Base-by-base conservation (phyloP, 23 tunicate genomes). In the Aplidium turbinatum region DNA sequence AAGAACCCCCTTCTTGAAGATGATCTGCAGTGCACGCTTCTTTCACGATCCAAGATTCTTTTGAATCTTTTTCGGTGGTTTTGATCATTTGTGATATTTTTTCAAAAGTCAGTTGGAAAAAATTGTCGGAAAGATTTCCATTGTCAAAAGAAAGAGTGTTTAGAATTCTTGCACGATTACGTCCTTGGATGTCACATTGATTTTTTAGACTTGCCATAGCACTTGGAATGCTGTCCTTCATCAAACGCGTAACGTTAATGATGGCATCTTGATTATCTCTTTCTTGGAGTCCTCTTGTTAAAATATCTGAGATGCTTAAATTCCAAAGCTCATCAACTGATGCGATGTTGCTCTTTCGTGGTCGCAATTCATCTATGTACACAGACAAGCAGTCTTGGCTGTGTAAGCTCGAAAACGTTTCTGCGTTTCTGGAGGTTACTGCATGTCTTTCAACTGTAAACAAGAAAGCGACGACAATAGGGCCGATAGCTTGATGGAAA, bases 1-100 rank as follows among this genome's bases (percentile, higher is more conserved):
- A 86, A 3, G 93, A 69, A 22, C 93, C 93, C 34, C 85, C 93
- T 58, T 86, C 93, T 35, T 86, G 93, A 31, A 86, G 56, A 4
- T 51, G 62, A 16, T 72, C 55, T 30, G 70, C 56, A 28, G 77
- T 70, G 68, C 93, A 86, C 3, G 93, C 93, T 78, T 71, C 84
- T 0, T 70, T 33, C 22, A 78, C 61, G 31, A 71, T 56, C 93
- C 93, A 86, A n/a, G 29, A 5, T 18, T 67, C 66, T 53, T 3
- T 39, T 1, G 9, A 19, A 19, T 29, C 5, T n/a, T 32, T 74
- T 73, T 76, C 76, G 21, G 51, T 42, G 28, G 77, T 70, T 72
- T 39, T 40, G 13, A 55, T 31, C 7, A 83, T 33, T 1, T 1
- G 21, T 35, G 34, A 19, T 25, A 83, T 74, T 36, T 75, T 75